Evolutionary conservation across 2,797 vertebrate species (phyloP), one percentile per base, ranked within the genome.

Genomic region (Mormyrus proboscirostris): DNA sequence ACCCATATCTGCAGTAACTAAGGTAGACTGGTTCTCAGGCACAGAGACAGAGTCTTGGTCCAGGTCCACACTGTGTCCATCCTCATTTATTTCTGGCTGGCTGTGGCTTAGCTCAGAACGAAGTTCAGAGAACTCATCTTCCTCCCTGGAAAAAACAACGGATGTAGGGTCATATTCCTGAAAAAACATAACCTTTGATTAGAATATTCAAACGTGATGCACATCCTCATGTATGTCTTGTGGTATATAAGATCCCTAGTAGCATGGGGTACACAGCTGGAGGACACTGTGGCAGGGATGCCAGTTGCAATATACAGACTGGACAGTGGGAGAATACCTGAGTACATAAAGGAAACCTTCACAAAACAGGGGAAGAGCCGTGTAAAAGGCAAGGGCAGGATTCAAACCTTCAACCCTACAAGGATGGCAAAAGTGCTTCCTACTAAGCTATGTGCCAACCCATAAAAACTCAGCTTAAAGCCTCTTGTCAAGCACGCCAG

Each of bases 1-100:
- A 97, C 97, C 97, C 94, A 97, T 91, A 22, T 97, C 97, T 16
- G 95, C 96, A 59, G 96, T 96, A 92, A 97, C 96, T 94, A 96
- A 91, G 10, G 95, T 96, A 90, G 97, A 97, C 88, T 97, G 96
- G 92, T 97, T 97, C 92, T 97, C 97, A 0, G 95, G 96, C 88
- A 97, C 93, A 0, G 96, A 97, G 82, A 96, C 91, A 0, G 96
- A 97, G 92, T 97, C 97, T 89, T 96, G 96, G 59, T 93, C 91
- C 86, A 97, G 96, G 82, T 93, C 91, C 73, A 97, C 10, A 84
- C 96, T 97, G 89, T 87, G 94, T 0, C 94, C 95, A 57, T 97
- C 97, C 47, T 97, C 97, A 0, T 96, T 97, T 91, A 92, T 94
- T 57, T 97, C 97, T 2, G 94, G 97, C 59, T 97, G 97, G 90